These are phyloP conservation scores for Taenioides sp. DNA, from an alignment of 2,797 vertebrate species.

Conservation along the genomic window DNA sequence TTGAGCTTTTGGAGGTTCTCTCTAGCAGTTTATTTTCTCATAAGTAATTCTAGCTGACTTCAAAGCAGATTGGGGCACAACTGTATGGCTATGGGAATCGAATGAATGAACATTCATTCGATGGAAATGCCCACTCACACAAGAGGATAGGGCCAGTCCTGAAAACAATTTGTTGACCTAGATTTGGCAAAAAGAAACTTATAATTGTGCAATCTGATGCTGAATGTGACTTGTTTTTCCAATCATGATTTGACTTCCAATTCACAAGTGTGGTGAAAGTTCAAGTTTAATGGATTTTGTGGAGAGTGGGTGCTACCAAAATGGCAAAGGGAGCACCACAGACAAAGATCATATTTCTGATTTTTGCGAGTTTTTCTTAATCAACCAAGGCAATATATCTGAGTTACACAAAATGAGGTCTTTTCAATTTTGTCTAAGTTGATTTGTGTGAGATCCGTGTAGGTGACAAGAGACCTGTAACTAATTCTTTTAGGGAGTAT, in stretches of 20 bases:
- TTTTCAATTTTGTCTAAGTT: constrained; percentile 77
- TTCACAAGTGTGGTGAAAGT: constrained; percentile 49
- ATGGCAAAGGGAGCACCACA: constrained; percentile 70
- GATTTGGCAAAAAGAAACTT: constrained; percentile 69
- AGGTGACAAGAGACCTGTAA: constrained; percentile 64
- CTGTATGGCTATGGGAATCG: constrained; percentile 64
- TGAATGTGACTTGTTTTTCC: constrained; percentile 62
- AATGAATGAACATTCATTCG: constrained; percentile 45
- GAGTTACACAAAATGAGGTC: constrained; percentile 75
- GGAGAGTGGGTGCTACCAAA: constrained; percentile 72
- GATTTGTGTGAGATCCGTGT: constrained; percentile 72
- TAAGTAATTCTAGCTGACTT: constrained; percentile 78
- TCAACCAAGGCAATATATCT: constrained; percentile 82
- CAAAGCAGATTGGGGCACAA: constrained; percentile 59
- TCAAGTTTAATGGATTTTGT: constrained; percentile 71
- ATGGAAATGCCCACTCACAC: constrained; percentile 62
- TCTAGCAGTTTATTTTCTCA: constrained; percentile 75
- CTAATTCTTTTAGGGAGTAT: constrained; percentile 56
- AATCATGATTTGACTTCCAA: constrained; percentile 16
- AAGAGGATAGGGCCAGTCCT: constrained; percentile 50
- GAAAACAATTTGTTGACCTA: constrained; percentile 66
- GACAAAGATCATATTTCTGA: constrained; percentile 77
- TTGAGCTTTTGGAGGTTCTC: constrained; percentile 46
- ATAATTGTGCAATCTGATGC: constrained; percentile 71
- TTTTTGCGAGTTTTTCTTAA: constrained; percentile 69